Evolutionary conservation across 2,797 vertebrate species (phyloP).

Genomic region (Danio jaintianensis): DNA sequence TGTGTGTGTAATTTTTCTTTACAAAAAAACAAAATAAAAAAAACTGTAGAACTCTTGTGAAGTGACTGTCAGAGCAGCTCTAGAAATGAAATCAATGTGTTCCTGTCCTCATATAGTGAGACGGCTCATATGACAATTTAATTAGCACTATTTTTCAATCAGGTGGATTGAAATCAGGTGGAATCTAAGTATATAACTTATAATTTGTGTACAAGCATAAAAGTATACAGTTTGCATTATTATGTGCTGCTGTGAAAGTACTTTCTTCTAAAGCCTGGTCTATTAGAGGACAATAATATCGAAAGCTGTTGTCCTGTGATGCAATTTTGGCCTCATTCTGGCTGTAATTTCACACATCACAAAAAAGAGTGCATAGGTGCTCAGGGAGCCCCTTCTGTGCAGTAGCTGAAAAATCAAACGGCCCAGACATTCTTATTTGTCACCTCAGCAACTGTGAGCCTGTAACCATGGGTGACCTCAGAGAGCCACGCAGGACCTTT

Average conservation of each 20-base stretch:
- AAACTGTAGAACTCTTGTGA: too few species aligned
- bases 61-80: too few species aligned
- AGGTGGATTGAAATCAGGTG: too few species aligned
- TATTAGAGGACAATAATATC: slow-evolving; percentile 28
- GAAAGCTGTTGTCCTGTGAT: slow-evolving; percentile 30
- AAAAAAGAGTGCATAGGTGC: slow-evolving; percentile 45
- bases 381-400: slow-evolving; percentile 22
- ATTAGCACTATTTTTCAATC: too few species aligned
- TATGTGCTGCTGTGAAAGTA: slow-evolving; percentile 2
- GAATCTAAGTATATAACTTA: too few species aligned
- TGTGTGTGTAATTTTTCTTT: too few species aligned
- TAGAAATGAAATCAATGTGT: too few species aligned
- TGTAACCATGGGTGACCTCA: slow-evolving; percentile 73
- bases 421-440: slow-evolving; percentile 67
- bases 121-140: too few species aligned
- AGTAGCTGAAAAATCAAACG: slow-evolving; percentile 59
- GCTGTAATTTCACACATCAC: slow-evolving; percentile 48
- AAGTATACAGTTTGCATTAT: not conserved
- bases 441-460: slow-evolving; percentile 72
- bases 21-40: too few species aligned
- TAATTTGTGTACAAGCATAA: too few species aligned
- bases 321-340: slow-evolving; percentile 18
- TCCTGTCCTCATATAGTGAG: too few species aligned
- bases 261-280: slow-evolving; percentile 20
- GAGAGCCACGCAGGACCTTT: slow-evolving; percentile 68